Evolutionary conservation across 2,888 invertebrate species (phyloP).

Genomic region (Monochamus alternatus): DNA sequence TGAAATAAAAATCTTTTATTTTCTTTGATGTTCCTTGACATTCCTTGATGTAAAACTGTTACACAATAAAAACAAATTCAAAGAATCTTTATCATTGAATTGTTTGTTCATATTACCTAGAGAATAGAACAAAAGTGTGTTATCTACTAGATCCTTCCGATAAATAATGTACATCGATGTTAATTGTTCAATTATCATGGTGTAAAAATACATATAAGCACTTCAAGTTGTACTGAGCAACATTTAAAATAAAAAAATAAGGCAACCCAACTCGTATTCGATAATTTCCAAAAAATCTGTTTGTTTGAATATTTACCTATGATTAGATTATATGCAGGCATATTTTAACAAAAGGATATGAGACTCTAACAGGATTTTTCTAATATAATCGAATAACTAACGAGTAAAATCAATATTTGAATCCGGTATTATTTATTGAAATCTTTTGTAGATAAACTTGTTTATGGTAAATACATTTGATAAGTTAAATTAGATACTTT

Average conservation of each 20-base stretch:
- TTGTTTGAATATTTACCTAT: conserved; percentile 1
- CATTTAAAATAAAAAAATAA: background rate
- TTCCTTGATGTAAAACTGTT: background rate
- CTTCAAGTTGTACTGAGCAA: background rate
- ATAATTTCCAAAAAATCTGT: background rate
- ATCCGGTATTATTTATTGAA: no score
- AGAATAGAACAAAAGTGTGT: background rate
- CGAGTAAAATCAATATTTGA: no score
- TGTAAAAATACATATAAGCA: background rate
- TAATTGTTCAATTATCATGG: background rate
- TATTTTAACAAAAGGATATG: no score
- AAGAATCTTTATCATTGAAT: background rate
- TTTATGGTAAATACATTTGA: no score
- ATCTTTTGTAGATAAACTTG: no score
- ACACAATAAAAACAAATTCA: background rate
- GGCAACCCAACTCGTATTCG: no score
- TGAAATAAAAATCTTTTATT: background rate
- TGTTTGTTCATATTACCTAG: background rate
- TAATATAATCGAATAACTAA: no score
- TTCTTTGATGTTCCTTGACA: background rate
- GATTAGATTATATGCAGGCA: background rate
- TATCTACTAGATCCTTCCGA: background rate
- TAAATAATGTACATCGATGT: background rate
- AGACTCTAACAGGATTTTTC: no score
- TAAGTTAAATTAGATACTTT: no score